phyloP scores from a whole-genome alignment of 2,797 vertebrate species.

The Psittacula derbiana region DNA sequence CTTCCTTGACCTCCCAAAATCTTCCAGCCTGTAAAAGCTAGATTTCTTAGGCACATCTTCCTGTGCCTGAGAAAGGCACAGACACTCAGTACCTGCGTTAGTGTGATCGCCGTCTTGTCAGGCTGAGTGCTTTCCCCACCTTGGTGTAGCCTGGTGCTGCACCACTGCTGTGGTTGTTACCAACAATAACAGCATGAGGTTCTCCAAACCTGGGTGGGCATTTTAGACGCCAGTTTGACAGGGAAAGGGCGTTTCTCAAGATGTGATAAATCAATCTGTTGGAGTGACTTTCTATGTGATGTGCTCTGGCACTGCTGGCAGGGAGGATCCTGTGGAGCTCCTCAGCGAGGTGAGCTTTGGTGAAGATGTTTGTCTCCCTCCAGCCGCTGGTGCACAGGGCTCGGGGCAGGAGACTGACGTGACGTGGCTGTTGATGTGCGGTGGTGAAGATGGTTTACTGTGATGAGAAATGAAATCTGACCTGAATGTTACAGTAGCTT shows the following conservation, averaged over 20 bases:
- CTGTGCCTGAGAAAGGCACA: not conserved
- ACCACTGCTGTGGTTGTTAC: not conserved
- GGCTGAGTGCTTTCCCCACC: not conserved
- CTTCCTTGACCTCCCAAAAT: not conserved
- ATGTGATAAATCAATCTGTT: not conserved
- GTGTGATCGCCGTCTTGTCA: rapidly evolving
- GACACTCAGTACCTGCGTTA: rapidly evolving
- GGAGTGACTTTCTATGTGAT: not conserved
- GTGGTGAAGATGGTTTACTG: not conserved
- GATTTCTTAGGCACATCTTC: not conserved
- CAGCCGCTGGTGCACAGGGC: not conserved
- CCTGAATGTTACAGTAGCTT: constrained; percentile 59
- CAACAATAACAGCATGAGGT: not conserved
- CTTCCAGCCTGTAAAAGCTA: not conserved
- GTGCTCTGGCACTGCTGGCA: not conserved
- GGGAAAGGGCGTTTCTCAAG: not conserved
- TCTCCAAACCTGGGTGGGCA: not conserved
- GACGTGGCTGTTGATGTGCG: not conserved
- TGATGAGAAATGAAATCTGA: constrained; percentile 67
- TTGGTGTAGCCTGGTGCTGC: not conserved
- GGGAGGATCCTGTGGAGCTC: not conserved
- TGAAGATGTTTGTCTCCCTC: not conserved
- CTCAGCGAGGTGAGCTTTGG: not conserved
- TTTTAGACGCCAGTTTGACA: not conserved
- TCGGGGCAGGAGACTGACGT: not conserved